Evolutionary conservation across 35 echinoderm and acorn worm species (phyloP).

Genomic region (Anneissia japonica): DNA sequence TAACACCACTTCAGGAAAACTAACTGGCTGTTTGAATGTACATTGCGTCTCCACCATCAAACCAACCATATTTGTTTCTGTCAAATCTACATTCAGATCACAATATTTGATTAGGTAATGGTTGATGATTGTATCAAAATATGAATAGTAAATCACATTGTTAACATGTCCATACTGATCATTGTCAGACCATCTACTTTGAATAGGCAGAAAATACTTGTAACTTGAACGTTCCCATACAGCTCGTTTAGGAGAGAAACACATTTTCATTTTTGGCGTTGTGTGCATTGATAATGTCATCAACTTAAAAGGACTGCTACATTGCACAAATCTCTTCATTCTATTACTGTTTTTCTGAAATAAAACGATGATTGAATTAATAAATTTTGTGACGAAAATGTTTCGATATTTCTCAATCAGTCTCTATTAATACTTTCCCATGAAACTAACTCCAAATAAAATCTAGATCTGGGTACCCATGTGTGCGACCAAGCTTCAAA

Average conservation of each 20-base stretch:
- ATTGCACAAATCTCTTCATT: background rate
- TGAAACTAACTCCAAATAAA: too few species aligned
- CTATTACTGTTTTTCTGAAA: too few species aligned
- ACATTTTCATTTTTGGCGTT: background rate
- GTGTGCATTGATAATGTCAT: background rate
- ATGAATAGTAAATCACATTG: conserved; percentile 82
- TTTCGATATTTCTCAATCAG: too few species aligned
- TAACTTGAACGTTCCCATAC: conserved; percentile 52
- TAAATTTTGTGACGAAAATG: too few species aligned
- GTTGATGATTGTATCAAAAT: conserved; percentile 83
- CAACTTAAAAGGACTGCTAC: background rate
- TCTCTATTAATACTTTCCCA: too few species aligned
- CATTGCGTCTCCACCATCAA: conserved; percentile 76
- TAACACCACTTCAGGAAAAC: conserved; percentile 64
- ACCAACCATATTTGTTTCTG: conserved; percentile 52
- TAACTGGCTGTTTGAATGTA: conserved; percentile 52
- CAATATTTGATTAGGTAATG: conserved; percentile 73
- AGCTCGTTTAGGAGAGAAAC: background rate
- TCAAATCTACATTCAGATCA: conserved; percentile 36
- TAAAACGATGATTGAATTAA: too few species aligned
- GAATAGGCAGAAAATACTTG: conserved; percentile 82
- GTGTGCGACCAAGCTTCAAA: too few species aligned
- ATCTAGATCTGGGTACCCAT: too few species aligned
- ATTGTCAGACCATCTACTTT: conserved; percentile 71
- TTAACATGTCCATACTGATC: conserved; percentile 92